Conservation (phyloP, 2,113 vertebrate genomes). For the Spermophilus dauricus region DNA sequence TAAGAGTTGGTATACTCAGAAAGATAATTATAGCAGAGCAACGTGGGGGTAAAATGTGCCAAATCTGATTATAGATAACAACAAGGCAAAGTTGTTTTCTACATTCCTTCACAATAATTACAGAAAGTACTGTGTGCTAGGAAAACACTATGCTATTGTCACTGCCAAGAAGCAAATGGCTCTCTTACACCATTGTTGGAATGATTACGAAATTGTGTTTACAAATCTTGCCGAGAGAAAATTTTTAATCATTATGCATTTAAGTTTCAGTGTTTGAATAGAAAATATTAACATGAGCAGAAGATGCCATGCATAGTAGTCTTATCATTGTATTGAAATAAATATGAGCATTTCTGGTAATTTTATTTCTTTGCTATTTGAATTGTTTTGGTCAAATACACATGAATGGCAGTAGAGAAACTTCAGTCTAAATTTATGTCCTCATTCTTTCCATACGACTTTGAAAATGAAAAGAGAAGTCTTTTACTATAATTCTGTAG, state of each 20-base stretch:
- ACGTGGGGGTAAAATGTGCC: background rate
- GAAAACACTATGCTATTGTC: background rate
- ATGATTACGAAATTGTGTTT: conserved; percentile 1
- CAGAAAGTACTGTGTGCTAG: background rate
- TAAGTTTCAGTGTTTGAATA: rapidly evolving
- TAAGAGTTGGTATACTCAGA: background rate
- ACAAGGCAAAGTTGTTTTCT: background rate
- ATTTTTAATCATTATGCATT: conserved; percentile 46
- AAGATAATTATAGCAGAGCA: background rate
- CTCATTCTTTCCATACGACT: background rate
- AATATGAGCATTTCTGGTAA: background rate
- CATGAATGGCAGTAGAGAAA: background rate
- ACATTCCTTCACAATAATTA: background rate
- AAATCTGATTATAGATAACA: conserved; percentile 3
- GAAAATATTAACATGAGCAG: background rate
- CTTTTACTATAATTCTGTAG: background rate
- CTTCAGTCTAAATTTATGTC: background rate
- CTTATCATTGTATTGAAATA: background rate
- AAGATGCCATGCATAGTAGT: background rate
- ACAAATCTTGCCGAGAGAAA: background rate
- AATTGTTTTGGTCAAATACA: conserved; percentile 5
- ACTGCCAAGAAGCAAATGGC: background rate
- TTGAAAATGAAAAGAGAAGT: background rate
- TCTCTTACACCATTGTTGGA: conserved; percentile 21
- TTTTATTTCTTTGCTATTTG: conserved; percentile 37